Evolutionary conservation across 2,113 vertebrate genomes (phyloP).

Genomic region (Pundamilia nyererei): DNA sequence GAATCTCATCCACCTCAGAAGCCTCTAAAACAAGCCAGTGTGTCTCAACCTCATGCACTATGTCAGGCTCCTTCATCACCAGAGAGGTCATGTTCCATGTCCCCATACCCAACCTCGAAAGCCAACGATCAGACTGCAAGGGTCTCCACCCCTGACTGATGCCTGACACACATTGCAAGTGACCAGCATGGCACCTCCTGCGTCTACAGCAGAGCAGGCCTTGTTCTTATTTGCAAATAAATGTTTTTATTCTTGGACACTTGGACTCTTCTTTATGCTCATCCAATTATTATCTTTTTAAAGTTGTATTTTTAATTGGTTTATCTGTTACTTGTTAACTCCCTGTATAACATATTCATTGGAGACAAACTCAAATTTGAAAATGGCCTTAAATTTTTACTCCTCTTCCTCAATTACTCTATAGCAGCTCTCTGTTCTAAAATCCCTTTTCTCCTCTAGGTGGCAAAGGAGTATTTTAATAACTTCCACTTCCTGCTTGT

Average conservation of each 20-base stretch:
- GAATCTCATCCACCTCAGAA: neutral
- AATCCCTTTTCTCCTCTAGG: slow-evolving; percentile 59
- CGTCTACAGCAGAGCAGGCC: neutral
- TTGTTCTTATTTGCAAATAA: neutral
- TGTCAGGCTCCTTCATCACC: rapidly evolving
- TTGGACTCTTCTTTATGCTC: neutral
- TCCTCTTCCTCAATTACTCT: rapidly evolving
- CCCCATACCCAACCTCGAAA: neutral
- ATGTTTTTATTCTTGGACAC: neutral
- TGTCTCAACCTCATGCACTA: neutral
- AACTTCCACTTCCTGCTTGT: no score
- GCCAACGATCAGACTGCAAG: neutral
- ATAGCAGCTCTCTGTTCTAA: neutral
- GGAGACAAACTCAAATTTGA: neutral
- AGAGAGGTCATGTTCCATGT: neutral
- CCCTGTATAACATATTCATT: rapidly evolving
- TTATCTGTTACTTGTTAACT: neutral
- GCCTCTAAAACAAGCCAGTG: rapidly evolving
- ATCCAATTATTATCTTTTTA: neutral
- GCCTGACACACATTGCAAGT: neutral
- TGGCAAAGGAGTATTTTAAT: slow-evolving; percentile 10
- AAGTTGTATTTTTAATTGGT: neutral
- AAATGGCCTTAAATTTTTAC: rapidly evolving
- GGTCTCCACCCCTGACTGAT: neutral
- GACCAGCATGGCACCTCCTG: neutral